Base-by-base conservation (phyloP, 2,888 invertebrate genomes). In the Amphiduros pacificus region DNA sequence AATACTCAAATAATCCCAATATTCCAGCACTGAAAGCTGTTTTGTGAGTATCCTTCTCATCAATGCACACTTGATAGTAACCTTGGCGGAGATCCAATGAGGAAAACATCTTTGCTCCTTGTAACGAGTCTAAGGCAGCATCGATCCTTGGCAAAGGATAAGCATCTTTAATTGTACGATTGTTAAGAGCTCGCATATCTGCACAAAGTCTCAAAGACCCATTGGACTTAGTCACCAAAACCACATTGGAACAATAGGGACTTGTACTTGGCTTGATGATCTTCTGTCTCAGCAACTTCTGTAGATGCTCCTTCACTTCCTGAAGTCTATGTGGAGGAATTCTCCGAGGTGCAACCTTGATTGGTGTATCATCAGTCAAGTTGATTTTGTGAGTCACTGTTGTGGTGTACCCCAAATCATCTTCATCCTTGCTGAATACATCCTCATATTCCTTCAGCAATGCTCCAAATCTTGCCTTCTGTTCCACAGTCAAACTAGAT, bases 61-160 rank as follows among this genome's bases (percentile, higher is more conserved):
- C 57, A 27, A 70, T 50, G 14, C 60, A 65, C 1, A 73, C 64
- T 49, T 74, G 74, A 69, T 68, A 71, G 55, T 72, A 72, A 9
- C 70, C 70, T 17, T 53, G 49, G 9, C 40, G 57, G 17, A 71
- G 49, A 55, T 73, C 72, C 9, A 73, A 56, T 1, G 58, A 59
- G 20, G 54, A 58, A 44, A 71, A 73, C 60, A 57, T 69, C 14
- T 54, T 14, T 1, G 64, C 58, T 1, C 71, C 72, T 11, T 65
- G 20, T 22, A 71, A 51, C 9, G 59, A 36, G 44, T 66, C 69
- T 1, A 73, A 48, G 26, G 57, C 53, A 3, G 59, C 55, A 2
- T 60, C 56, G 14, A 69, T 60, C 20, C 40, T 53, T 5, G 70
- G 67, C 5, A 70, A 27, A 1, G 64, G 68, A 36, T 64, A 64